Evolutionary conservation across 2,797 vertebrate genomes (phyloP).

Genomic region (Salarias fasciatus): DNA sequence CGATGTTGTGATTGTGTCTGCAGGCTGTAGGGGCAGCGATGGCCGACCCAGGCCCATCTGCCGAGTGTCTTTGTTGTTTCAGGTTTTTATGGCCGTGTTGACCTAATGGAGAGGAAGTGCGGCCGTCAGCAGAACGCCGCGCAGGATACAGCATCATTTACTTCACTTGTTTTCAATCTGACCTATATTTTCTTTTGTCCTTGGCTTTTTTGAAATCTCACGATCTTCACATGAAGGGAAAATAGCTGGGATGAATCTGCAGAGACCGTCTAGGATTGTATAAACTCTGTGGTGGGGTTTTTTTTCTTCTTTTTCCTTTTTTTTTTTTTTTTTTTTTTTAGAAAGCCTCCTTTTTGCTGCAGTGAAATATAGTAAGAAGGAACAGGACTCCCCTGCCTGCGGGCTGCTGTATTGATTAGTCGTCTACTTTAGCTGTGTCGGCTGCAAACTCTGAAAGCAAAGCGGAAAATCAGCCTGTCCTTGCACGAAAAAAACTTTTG

Average conservation of each 20-base stretch:
- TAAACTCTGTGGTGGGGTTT: conserved; percentile 15
- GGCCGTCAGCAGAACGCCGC: not conserved
- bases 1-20: conserved; percentile 60
- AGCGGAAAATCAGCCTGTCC: conserved; percentile 38
- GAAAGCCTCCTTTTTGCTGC: conserved; percentile 72
- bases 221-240: conserved; percentile 28
- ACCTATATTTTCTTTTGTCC: not conserved
- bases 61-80: conserved; percentile 57
- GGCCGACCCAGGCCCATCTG: conserved; percentile 36
- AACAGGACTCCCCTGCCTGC: conserved; percentile 66
- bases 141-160: not conserved
- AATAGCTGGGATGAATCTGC: conserved; percentile 10
- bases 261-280: conserved; percentile 14
- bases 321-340: conserved; percentile 32
- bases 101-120: conserved; percentile 18
- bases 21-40: conserved; percentile 22
- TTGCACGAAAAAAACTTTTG: conserved; percentile 27
- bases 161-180: not conserved
- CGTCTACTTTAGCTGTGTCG: conserved; percentile 71
- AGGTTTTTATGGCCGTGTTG: conserved; percentile 52
- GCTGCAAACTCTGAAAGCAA: conserved; percentile 64
- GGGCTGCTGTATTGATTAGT: conserved; percentile 77
- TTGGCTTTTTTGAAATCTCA: conserved; percentile 1
- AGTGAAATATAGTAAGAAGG: conserved; percentile 65
- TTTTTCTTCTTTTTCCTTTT: conserved; percentile 23